Percentiles rank a stretch among this genome's conserved stretches.
phyloP scores from a whole-genome alignment of 2,113 vertebrate species.

The Podiceps cristatus region DNA sequence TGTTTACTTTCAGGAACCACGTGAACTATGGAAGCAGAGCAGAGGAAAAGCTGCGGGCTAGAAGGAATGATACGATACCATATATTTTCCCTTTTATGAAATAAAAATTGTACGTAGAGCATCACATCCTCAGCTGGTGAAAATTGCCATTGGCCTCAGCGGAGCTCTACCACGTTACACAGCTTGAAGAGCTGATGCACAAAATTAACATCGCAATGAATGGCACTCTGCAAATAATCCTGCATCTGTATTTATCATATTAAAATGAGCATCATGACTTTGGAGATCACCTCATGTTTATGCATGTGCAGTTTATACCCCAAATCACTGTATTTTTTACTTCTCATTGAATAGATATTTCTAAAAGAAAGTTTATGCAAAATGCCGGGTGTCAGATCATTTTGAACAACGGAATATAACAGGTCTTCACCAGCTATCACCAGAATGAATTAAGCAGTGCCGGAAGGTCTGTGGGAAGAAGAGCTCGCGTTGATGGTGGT shows the following conservation, averaged over 20 bases:
- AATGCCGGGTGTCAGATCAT: background rate
- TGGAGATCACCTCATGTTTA: slow-evolving; percentile 16
- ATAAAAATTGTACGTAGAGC: background rate
- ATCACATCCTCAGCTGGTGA: background rate
- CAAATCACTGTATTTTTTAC: background rate
- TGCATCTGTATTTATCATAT: background rate
- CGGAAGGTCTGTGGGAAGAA: accelerated
- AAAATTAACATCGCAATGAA: background rate
- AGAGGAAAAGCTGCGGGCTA: background rate
- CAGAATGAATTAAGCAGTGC: background rate
- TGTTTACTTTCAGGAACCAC: background rate
- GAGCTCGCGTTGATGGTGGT: background rate
- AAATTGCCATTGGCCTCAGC: background rate
- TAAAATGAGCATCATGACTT: background rate
- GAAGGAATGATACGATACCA: background rate
- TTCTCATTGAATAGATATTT: background rate
- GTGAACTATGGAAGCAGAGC: background rate
- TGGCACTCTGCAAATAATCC: background rate
- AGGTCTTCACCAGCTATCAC: background rate
- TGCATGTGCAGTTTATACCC: background rate
- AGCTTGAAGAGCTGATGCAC: background rate
- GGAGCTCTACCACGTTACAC: background rate
- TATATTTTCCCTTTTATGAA: background rate
- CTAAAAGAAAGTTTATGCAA: background rate
- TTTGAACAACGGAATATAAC: background rate